Evolutionary conservation across 2,888 invertebrate genomes (phyloP).

Genomic region (Lochmaea crataegi): DNA sequence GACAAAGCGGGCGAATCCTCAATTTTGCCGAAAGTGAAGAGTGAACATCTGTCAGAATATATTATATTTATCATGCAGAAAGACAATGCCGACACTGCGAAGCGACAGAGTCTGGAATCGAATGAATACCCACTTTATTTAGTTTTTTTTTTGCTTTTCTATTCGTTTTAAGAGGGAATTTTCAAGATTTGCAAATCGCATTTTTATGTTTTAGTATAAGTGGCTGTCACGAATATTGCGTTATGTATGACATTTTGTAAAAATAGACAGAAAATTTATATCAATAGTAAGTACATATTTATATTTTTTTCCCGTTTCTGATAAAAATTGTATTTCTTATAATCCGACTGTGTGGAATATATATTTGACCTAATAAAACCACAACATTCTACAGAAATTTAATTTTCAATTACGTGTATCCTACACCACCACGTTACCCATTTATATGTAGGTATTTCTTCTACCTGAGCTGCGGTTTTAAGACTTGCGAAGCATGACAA

Average conservation of each 20-base stretch:
- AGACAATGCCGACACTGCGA: conserved; percentile 4
- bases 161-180: conserved; percentile 5
- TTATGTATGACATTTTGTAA: background rate
- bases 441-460: conserved; percentile 7
- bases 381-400: background rate
- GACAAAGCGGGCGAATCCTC: conserved; percentile 25
- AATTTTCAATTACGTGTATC: conserved; percentile 5
- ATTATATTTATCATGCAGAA: conserved; percentile 12
- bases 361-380: background rate
- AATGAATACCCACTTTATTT: conserved; percentile 12
- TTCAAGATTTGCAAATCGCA: background rate
- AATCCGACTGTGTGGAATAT: background rate
- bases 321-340: too few species aligned
- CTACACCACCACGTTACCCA: background rate
- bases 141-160: background rate
- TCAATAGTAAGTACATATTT: too few species aligned
- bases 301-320: too few species aligned
- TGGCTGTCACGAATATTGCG: background rate
- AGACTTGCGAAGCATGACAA: conserved; percentile 21
- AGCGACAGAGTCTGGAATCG: background rate
- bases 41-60: conserved; percentile 22
- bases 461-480: conserved; percentile 21
- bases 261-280: too few species aligned
- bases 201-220: conserved; percentile 9
- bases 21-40: conserved; percentile 22